Evolutionary conservation across 92 coral and sea anemone genomes (phyloP).

Genomic region (Isaurus tuberculatus): DNA sequence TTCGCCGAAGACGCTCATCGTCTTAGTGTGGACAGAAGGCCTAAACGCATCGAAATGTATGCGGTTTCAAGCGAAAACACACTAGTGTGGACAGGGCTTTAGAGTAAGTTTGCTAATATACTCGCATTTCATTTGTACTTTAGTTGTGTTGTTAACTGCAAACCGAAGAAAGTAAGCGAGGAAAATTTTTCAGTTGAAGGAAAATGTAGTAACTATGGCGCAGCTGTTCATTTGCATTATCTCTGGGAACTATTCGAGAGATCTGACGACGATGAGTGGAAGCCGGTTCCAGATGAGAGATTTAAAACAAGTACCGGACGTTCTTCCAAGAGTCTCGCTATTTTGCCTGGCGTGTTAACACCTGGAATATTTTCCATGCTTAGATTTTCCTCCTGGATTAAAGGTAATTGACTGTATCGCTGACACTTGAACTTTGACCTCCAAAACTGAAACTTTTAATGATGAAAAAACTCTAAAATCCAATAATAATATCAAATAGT

Average conservation of each 20-base stretch:
- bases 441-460: too few relatives aligned
- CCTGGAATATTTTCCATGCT: constrained; percentile 60
- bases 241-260: constrained; percentile 63
- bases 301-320: constrained; percentile 49
- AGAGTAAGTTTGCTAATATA: too few relatives aligned
- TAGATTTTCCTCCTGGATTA: constrained; percentile 4
- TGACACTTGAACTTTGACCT: background rate
- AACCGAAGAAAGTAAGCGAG: constrained; percentile 41
- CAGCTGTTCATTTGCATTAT: constrained; percentile 15
- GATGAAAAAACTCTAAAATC: too few relatives aligned
- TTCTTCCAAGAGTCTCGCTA: constrained; percentile 47
- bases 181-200: constrained; percentile 36
- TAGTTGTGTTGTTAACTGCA: constrained; percentile 35
- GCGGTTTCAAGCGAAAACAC: too few relatives aligned
- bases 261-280: constrained; percentile 31
- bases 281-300: constrained; percentile 21
- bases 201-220: constrained; percentile 53
- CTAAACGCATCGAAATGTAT: too few relatives aligned
- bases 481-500: too few relatives aligned
- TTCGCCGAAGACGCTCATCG: too few relatives aligned
- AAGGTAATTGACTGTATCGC: background rate
- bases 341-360: constrained; percentile 38
- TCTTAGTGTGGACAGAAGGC: too few relatives aligned
- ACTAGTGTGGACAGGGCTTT: too few relatives aligned
- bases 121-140: background rate